Evolutionary conservation across 1,140 invertebrate genomes (phyloP), one percentile per base, ranked within the genome.

Genomic region (Acromyrmex echinatior): DNA sequence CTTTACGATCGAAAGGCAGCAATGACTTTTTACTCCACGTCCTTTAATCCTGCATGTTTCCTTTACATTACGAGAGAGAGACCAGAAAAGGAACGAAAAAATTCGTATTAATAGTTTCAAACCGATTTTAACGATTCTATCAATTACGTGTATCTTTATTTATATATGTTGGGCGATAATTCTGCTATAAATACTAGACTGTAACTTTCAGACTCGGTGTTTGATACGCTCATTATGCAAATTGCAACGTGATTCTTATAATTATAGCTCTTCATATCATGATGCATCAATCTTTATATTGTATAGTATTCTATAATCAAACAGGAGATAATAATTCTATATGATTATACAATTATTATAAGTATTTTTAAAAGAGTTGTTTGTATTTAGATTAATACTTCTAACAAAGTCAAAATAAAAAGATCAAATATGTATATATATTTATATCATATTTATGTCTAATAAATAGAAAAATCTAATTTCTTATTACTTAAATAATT

Each of bases 201-300:
- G 25, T 49, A 51, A 51, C 53, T 53, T 51, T 73, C 70, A 10
- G n/a, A 73, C 45, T 53, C 9, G 21, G n/a, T 16, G 16, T 73
- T 53, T 73, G 9, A 73, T 73, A 28, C 28, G 31, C 16, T 71
- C 12, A 25, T n/a, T 49, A 49, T 73, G 49, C 21, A 73, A 51
- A 73, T 51, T 73, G 45, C 45, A 73, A 53, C 16, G 45, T 71
- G 39, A 51, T 51, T 10, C 45, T 73, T 66, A 53, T 73, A 73
- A 73, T 73, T 28, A 73, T 28, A 31, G n/a, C 65, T 68, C 16
- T 25, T 73, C 70, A 7, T 10, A 51, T 53, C 49, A 73, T 51
- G 49, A 53, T 51, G 14, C 45, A 25, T 51, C 39, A 71, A 12
- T 49, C 25, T 51, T 25, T 51, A 71, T 21, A 71, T 66, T 18